Conservation (phyloP, 2,113 vertebrate species). For the Microcebus murinus region DNA sequence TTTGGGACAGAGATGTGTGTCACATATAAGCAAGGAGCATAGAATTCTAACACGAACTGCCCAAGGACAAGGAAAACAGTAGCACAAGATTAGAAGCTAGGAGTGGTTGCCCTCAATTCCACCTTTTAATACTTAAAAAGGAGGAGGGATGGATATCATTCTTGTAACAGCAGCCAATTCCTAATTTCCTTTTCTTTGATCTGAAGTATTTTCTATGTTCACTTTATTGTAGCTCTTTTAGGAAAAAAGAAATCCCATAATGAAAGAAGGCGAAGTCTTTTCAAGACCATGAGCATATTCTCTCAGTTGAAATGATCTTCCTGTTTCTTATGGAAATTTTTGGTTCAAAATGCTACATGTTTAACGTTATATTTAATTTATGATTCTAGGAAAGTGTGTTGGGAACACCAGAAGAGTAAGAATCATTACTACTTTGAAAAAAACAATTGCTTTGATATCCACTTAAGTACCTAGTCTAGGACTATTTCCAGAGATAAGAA, state of each 20-base stretch:
- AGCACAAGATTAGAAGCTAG: background rate
- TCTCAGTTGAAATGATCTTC: background rate
- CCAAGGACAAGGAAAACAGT: background rate
- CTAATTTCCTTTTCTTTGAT: background rate
- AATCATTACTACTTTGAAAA: conserved; percentile 35
- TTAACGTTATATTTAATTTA: conserved; percentile 46
- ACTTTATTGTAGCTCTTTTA: conserved; percentile 1
- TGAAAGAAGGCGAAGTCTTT: conserved; percentile 37
- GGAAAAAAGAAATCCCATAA: background rate
- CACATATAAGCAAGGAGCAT: background rate
- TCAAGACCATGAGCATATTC: conserved; percentile 26
- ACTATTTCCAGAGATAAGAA: conserved; percentile 59
- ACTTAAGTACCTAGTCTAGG: conserved; percentile 42
- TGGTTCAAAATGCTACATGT: conserved; percentile 43
- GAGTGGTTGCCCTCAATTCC: background rate
- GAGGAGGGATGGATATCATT: background rate
- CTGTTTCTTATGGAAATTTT: conserved; percentile 37
- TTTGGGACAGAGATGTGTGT: background rate
- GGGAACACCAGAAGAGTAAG: background rate
- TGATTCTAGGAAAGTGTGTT: conserved; percentile 7
- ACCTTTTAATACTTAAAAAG: background rate
- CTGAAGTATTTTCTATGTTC: conserved; percentile 31
- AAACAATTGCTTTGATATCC: conserved; percentile 41
- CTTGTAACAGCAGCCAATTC: conserved; percentile 29
- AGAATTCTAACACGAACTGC: background rate